Evolutionary conservation across 2,113 vertebrate genomes (phyloP).

Genomic region (Marmota monax): DNA sequence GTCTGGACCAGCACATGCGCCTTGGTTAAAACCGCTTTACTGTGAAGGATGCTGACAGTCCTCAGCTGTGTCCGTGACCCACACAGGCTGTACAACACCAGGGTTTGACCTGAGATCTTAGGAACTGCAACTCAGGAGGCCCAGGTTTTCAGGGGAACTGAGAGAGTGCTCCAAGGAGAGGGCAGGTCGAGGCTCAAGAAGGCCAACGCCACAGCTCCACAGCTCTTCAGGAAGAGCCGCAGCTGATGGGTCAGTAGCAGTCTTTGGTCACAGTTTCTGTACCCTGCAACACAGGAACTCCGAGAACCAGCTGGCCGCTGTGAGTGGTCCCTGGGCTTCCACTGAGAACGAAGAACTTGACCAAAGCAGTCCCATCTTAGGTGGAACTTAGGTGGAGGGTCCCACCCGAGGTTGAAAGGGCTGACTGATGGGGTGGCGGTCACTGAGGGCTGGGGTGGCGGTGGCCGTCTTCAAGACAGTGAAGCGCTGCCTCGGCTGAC

Average conservation of each 20-base stretch:
- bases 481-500: not conserved
- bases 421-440: too few species aligned
- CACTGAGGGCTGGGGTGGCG: too few species aligned
- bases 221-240: too few species aligned
- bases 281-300: not conserved
- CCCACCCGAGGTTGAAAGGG: not conserved
- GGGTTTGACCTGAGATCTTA: not conserved
- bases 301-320: too few species aligned
- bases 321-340: not conserved
- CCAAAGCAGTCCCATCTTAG: too few species aligned
- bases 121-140: not conserved
- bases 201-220: not conserved
- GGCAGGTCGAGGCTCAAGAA: not conserved
- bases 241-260: not conserved
- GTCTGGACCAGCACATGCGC: too few species aligned
- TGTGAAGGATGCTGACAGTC: not conserved
- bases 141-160: too few species aligned
- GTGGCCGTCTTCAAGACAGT: not conserved
- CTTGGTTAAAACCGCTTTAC: not conserved
- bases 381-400: not conserved
- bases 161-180: not conserved
- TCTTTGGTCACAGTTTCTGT: not conserved
- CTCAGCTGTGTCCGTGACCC: not conserved
- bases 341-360: not conserved
- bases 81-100: not conserved